Conservation (phyloP, 2,113 vertebrate genomes). For the Meriones unguiculatus region DNA sequence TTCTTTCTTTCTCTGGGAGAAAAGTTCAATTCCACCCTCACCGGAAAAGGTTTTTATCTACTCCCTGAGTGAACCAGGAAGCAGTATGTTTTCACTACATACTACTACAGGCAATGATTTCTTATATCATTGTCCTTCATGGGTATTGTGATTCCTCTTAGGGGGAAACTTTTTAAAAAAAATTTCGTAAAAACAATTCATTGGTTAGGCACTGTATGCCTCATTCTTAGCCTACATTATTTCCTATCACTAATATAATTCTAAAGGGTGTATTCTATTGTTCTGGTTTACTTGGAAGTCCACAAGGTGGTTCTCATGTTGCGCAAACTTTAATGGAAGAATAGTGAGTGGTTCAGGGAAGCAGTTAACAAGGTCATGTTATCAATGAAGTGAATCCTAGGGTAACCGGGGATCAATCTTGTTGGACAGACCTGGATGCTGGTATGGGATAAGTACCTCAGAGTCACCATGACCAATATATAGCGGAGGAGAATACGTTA, state of each 20-base stretch:
- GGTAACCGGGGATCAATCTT: background rate
- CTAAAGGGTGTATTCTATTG: background rate
- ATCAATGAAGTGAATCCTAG: background rate
- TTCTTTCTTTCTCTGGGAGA: conserved; percentile 5
- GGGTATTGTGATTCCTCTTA: background rate
- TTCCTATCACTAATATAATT: conserved; percentile 12
- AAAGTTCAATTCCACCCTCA: background rate
- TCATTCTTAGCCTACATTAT: background rate
- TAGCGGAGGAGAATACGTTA: background rate
- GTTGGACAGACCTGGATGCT: background rate
- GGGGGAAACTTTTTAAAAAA: background rate
- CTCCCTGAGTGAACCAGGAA: background rate
- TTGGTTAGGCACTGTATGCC: background rate
- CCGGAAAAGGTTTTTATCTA: conserved; percentile 8
- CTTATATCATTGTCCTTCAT: background rate
- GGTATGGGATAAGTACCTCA: background rate
- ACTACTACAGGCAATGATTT: background rate
- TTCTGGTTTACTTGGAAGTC: background rate
- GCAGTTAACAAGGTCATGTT: background rate
- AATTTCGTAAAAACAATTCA: conserved; percentile 18
- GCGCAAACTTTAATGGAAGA: background rate
- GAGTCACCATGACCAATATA: background rate
- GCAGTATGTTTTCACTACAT: background rate
- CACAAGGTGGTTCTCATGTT: background rate
- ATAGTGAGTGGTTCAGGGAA: background rate